Base-by-base conservation (phyloP, 2,888 invertebrate genomes). In the Lasioglossum morio region DNA sequence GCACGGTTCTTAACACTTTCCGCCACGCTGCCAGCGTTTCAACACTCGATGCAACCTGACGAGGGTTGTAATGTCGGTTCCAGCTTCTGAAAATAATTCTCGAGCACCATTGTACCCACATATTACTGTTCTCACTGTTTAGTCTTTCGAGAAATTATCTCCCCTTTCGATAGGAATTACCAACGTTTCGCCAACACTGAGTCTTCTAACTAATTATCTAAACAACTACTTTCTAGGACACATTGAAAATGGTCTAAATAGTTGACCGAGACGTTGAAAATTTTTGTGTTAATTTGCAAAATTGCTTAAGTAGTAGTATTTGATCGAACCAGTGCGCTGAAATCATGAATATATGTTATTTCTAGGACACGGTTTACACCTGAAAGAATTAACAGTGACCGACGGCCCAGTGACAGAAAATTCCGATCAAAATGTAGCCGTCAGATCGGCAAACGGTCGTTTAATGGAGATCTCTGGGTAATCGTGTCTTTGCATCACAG, bases 401-500 rank as follows among this genome's bases (percentile, higher is more conserved):
- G 46, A 46, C 46, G 16, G 4, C 16, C 0, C 48, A 23, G 23
- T 23, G 53, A 0, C 3, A 34, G 30, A 66, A 3, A 34, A 19
- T 30, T 63, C 16, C 27, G 63, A 63, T 63, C 7, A 7, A 34
- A 66, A 19, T 66, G 66, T 23, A 34, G 19, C 66, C 34, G 66
- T 19, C 19, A 30, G 19, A 66, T 66, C 66, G 8, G 34, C 66
- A 30, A 63, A 30, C 63, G 30, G 2, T 66, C 34, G 53, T 10
- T 23, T 4, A 66, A 34, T 66, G 23, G 40, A 12, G 37, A 37
- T 69, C 69, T 69, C 40, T 37, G 34, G n/a, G 19, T 8, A n/a
- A 30, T 46, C 23, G 63, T 48, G 73, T 79, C 63, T 73, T 79
- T 73, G 63, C 79, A 73, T 79, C 73, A 63, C 73, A 63, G 79